A percentile compares a stretch with the other conserved stretches of the same genome.
These are phyloP conservation scores for Noctua janthe DNA, from an alignment of 2,888 invertebrate species.

Conservation along the genomic window DNA sequence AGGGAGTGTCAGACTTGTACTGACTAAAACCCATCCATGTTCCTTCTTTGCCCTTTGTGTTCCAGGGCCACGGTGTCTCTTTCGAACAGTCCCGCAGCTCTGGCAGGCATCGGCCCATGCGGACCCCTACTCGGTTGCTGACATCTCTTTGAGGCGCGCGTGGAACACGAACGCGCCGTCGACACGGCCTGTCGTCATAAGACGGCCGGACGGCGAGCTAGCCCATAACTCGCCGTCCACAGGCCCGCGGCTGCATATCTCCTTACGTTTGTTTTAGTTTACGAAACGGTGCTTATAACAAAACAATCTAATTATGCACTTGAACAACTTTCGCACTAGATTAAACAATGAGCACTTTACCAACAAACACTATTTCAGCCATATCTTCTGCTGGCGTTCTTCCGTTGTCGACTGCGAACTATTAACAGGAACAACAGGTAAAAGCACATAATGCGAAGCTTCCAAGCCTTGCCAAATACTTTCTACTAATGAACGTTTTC, in stretches of 20 bases:
- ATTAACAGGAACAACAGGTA: constrained; percentile 78
- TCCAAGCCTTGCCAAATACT: constrained; percentile 84
- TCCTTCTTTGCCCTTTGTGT: no score
- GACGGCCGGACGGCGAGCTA: no score
- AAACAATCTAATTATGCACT: constrained; percentile 40
- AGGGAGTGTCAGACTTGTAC: no score
- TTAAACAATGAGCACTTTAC: constrained; percentile 76
- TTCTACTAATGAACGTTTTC: constrained; percentile 80
- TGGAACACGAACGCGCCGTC: no score
- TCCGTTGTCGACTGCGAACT: constrained; percentile 81
- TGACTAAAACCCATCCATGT: no score
- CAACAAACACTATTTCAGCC: constrained; percentile 83
- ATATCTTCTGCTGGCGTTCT: constrained; percentile 80
- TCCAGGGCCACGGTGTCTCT: no score
- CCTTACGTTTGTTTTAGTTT: constrained; percentile 36
- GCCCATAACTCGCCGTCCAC: no score
- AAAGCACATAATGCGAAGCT: constrained; percentile 76
- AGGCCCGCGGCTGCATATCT: constrained; percentile 27
- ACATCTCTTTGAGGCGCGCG: no score
- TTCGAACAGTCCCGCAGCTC: no score
- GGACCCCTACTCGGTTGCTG: no score
- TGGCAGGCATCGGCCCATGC: no score
- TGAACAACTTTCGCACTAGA: constrained; percentile 33
- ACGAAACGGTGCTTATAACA: constrained; percentile 12
- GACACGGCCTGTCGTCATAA: no score